A percentile compares a stretch with the other conserved stretches of the same genome.
Evolutionary conservation across 1,140 invertebrate species (phyloP).

Genomic region (Drosophila bipectinata): DNA sequence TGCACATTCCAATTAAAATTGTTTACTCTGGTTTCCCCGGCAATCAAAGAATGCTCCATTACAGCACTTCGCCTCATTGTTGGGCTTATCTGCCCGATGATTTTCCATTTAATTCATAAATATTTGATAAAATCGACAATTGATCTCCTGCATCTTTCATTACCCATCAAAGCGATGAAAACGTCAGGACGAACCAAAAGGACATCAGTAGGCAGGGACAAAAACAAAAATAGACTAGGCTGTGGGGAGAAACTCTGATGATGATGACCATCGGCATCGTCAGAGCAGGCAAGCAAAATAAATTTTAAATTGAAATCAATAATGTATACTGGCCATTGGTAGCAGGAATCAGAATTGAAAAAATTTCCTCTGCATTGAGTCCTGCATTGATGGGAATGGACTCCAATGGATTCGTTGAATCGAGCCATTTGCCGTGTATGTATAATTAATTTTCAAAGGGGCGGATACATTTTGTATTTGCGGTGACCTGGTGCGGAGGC

Average conservation of each 20-base stretch:
- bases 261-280: slow-evolving; percentile 10
- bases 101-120: slow-evolving; percentile 68
- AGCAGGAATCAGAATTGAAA: slow-evolving; percentile 18
- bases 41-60: slow-evolving; percentile 20
- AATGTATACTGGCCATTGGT: slow-evolving; percentile 47
- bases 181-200: slow-evolving; percentile 7
- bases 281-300: slow-evolving; percentile 36
- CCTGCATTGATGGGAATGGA: slow-evolving; percentile 17
- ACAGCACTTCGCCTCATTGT: slow-evolving; percentile 20
- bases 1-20: slow-evolving; percentile 20
- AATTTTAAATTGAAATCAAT: slow-evolving; percentile 76
- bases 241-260: neutral
- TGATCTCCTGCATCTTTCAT: slow-evolving; percentile 66
- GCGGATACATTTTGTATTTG: slow-evolving; percentile 9
- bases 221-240: slow-evolving; percentile 10
- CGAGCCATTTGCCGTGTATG: slow-evolving; percentile 18
- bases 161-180: slow-evolving; percentile 58
- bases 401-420: slow-evolving; percentile 25
- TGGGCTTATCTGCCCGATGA: slow-evolving; percentile 42
- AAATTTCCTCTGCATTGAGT: slow-evolving; percentile 1
- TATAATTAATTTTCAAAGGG: slow-evolving; percentile 19
- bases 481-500: neutral
- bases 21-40: slow-evolving; percentile 14
- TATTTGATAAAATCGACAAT: slow-evolving; percentile 65
- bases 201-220: slow-evolving; percentile 27